Evolutionary conservation across 2,888 invertebrate genomes (phyloP).

Genomic region (Chromoteleia sp.): DNA sequence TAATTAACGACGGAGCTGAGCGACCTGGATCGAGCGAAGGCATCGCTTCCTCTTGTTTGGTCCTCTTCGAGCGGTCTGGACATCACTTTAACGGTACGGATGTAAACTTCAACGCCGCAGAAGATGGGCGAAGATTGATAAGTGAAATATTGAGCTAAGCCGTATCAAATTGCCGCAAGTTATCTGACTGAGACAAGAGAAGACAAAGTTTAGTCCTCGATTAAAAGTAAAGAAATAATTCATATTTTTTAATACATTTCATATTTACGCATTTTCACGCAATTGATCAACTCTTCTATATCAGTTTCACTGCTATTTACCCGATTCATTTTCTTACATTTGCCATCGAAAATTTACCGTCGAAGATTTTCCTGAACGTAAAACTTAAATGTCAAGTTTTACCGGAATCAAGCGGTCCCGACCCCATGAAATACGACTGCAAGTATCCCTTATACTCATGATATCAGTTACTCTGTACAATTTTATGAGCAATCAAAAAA

Average conservation of each 20-base stretch:
- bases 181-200: too few species aligned
- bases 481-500: constrained; percentile 69
- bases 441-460: constrained; percentile 35
- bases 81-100: constrained; percentile 76
- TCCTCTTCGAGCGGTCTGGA: constrained; percentile 68
- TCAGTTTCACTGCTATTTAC: too few species aligned
- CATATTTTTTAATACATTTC: too few species aligned
- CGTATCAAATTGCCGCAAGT: constrained; percentile 36
- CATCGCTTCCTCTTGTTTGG: constrained; percentile 76
- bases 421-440: constrained; percentile 59
- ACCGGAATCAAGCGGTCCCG: constrained; percentile 45
- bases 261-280: too few species aligned
- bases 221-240: too few species aligned
- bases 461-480: constrained; percentile 68
- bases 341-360: too few species aligned
- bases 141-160: constrained; percentile 43
- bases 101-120: constrained; percentile 50
- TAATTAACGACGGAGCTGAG: constrained; percentile 80
- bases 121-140: constrained; percentile 49
- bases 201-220: too few species aligned
- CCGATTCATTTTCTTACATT: too few species aligned
- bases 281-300: too few species aligned
- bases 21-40: constrained; percentile 78
- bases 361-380: background rate
- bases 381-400: constrained; percentile 15